These are phyloP conservation scores for Choloepus didactylus DNA, from an alignment of 2,797 vertebrate species.

Conservation along the genomic window DNA sequence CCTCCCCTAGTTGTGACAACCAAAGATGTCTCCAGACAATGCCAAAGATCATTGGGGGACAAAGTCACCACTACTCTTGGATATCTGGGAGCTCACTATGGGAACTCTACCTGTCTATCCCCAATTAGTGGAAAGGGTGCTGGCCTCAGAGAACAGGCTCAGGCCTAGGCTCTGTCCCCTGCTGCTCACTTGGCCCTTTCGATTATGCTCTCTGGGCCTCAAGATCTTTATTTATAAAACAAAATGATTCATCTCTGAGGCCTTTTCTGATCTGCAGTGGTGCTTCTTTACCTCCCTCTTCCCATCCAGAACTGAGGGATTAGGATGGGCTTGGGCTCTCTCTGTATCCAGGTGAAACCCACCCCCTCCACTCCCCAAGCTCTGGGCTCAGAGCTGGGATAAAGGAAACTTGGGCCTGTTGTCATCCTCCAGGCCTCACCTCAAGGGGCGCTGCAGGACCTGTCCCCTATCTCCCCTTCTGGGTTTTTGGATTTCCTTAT, in stretches of 20 bases:
- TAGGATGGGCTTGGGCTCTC: background rate
- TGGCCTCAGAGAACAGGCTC: background rate
- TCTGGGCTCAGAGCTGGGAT: slow-evolving; percentile 31
- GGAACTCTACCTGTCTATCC: background rate
- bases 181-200: background rate
- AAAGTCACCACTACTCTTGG: background rate
- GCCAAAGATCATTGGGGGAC: background rate
- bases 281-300: slow-evolving; percentile 19
- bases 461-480: background rate
- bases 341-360: background rate
- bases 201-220: background rate
- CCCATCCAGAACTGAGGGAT: background rate
- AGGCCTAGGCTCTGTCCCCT: background rate
- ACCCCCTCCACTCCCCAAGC: background rate
- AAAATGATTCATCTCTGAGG: slow-evolving; percentile 1
- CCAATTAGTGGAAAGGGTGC: background rate
- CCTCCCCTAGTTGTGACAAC: background rate
- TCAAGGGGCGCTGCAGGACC: background rate
- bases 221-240: slow-evolving; percentile 46
- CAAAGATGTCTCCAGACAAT: background rate
- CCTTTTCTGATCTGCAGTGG: background rate
- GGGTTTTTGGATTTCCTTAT: background rate
- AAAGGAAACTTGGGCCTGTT: background rate
- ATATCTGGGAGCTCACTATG: background rate
- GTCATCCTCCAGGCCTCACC: background rate